Evolutionary conservation across 2,888 invertebrate genomes (phyloP).

Genomic region (Plebejus melissa): DNA sequence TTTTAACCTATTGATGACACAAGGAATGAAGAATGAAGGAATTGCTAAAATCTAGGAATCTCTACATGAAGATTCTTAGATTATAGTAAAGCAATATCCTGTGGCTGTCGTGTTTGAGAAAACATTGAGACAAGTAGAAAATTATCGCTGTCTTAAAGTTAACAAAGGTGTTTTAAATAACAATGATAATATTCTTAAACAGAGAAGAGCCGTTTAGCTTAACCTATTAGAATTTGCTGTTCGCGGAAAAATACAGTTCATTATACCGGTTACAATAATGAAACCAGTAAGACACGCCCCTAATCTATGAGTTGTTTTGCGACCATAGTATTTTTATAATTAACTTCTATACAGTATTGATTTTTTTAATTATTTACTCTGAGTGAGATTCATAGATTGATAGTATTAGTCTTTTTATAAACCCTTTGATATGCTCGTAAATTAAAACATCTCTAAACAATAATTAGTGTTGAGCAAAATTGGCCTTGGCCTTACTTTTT

Average conservation of each 20-base stretch:
- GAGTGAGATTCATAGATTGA: too few relatives aligned
- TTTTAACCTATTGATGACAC: neutral
- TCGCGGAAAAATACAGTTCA: neutral
- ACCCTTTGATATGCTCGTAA: too few relatives aligned
- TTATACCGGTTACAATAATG: neutral
- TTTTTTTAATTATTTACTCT: too few relatives aligned
- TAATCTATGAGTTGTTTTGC: neutral
- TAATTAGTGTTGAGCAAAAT: too few relatives aligned
- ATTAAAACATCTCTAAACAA: too few relatives aligned
- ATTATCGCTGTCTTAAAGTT: too few relatives aligned
- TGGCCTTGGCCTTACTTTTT: too few relatives aligned
- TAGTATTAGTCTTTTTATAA: too few relatives aligned
- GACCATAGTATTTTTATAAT: neutral
- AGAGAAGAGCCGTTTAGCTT: neutral
- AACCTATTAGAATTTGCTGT: neutral
- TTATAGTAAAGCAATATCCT: too few relatives aligned
- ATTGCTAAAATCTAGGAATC: neutral
- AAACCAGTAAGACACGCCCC: slow-evolving; percentile 20
- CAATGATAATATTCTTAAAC: neutral
- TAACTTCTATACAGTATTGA: too few relatives aligned
- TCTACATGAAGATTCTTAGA: too few relatives aligned
- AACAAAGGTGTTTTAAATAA: neutral
- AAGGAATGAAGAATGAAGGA: neutral
- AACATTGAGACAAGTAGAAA: neutral
- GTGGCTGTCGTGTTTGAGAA: too few relatives aligned